phyloP scores from a whole-genome alignment of 1,140 invertebrate species.

The Octopus bimaculoides region DNA sequence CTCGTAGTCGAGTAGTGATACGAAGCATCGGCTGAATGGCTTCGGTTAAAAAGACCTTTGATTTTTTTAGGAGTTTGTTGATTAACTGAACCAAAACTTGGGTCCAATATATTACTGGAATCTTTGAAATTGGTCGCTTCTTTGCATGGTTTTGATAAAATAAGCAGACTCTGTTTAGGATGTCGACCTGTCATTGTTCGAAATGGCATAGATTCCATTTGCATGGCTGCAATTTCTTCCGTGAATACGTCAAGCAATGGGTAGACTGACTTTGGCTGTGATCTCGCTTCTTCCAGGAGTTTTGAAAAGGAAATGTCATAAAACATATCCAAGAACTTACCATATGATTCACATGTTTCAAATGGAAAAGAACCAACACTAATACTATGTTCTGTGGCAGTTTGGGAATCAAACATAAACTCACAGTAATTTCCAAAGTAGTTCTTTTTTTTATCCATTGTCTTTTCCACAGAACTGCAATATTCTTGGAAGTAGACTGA shows the following conservation, averaged over 20 bases:
- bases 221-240: slow-evolving; percentile 35
- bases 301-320: slow-evolving; percentile 47
- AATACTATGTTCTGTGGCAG: slow-evolving; percentile 21
- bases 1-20: background rate
- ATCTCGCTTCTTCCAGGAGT: slow-evolving; percentile 27
- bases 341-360: slow-evolving; percentile 47
- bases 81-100: background rate
- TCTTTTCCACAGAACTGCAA: slow-evolving; percentile 39
- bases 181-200: background rate
- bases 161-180: slow-evolving; percentile 10
- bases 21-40: background rate
- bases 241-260: slow-evolving; percentile 44
- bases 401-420: slow-evolving; percentile 39
- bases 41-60: background rate
- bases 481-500: slow-evolving; percentile 51
- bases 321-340: slow-evolving; percentile 54
- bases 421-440: slow-evolving; percentile 47
- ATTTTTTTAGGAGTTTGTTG: background rate
- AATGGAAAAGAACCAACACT: slow-evolving; percentile 50
- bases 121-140: background rate
- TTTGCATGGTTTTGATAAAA: slow-evolving; percentile 6
- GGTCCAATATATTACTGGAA: background rate
- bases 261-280: slow-evolving; percentile 9
- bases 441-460: slow-evolving; percentile 45
- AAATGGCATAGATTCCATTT: slow-evolving; percentile 33